These are phyloP conservation scores for Thecocarcelia acutangulata DNA, from an alignment of 2,888 invertebrate species.

Conservation along the genomic window DNA sequence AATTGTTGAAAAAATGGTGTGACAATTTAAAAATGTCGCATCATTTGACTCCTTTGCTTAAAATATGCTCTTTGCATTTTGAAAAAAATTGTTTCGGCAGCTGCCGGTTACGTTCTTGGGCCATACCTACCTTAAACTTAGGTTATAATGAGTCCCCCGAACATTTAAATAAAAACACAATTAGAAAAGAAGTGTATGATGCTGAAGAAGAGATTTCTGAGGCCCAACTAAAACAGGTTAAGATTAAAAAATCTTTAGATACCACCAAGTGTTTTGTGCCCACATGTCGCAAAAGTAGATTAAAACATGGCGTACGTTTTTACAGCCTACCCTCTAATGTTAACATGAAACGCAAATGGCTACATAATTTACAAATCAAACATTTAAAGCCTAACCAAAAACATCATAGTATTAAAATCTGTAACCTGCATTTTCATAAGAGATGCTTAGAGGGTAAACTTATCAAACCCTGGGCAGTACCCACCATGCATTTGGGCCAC, in stretches of 20 bases:
- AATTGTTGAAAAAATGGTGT: constrained; percentile 69
- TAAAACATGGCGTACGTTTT: constrained; percentile 76
- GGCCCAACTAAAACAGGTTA: constrained; percentile 69
- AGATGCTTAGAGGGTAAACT: constrained; percentile 77
- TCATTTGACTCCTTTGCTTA: constrained; percentile 66
- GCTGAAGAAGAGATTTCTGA: constrained; percentile 11
- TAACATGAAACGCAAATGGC: constrained; percentile 75
- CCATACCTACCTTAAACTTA: constrained; percentile 70
- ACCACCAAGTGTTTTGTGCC: constrained; percentile 74
- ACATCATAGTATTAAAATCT: constrained; percentile 71
- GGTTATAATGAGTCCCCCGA: constrained; percentile 55
- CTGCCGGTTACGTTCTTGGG: constrained; percentile 71
- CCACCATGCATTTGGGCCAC: constrained; percentile 75
- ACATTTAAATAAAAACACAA: constrained; percentile 56
- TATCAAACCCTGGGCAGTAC: constrained; percentile 75
- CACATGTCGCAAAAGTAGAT: constrained; percentile 73
- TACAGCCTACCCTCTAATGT: constrained; percentile 73
- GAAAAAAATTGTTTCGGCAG: constrained; percentile 70
- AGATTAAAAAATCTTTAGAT: constrained; percentile 71
- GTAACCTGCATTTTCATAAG: constrained; percentile 76
- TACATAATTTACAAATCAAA: constrained; percentile 75
- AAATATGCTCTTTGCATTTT: constrained; percentile 71
- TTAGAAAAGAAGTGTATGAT: constrained; percentile 45
- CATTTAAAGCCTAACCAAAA: constrained; percentile 61
- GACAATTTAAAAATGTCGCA: constrained; percentile 70